Evolutionary conservation across 1,140 invertebrate species (phyloP).

Genomic region (Phthorimaea operculella): DNA sequence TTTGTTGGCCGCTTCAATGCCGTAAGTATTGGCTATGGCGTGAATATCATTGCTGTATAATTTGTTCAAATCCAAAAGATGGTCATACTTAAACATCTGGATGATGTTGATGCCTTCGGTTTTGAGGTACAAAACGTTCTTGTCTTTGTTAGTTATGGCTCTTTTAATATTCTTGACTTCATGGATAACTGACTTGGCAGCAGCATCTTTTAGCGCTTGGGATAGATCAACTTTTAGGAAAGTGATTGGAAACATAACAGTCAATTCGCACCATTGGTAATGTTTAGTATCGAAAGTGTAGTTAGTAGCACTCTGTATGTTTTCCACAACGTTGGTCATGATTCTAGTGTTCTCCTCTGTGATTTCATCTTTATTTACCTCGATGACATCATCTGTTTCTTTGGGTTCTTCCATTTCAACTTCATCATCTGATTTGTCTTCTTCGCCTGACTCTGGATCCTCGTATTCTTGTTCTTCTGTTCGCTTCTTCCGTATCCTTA

Average conservation of each 20-base stretch:
- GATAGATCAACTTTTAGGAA: constrained; percentile 80
- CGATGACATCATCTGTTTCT: constrained; percentile 43
- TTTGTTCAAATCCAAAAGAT: constrained; percentile 85
- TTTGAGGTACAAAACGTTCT: constrained; percentile 76
- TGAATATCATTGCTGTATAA: constrained; percentile 97
- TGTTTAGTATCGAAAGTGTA: constrained; percentile 82
- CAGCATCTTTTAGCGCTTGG: constrained; percentile 80
- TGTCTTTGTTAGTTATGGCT: constrained; percentile 80
- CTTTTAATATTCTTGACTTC: constrained; percentile 85
- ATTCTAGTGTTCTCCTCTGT: constrained; percentile 34
- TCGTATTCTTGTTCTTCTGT: constrained; percentile 68
- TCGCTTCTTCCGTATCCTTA: constrained; percentile 59
- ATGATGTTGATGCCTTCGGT: constrained; percentile 96
- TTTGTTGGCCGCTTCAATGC: constrained; percentile 94
- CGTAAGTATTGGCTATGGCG: constrained; percentile 88
- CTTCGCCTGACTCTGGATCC: constrained; percentile 65
- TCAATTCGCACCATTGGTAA: constrained; percentile 68
- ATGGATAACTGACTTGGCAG: constrained; percentile 79
- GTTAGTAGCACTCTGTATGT: constrained; percentile 62
- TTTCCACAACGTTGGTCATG: constrained; percentile 51
- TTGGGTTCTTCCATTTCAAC: constrained; percentile 34
- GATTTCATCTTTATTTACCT: constrained; percentile 44
- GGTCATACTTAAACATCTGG: constrained; percentile 86
- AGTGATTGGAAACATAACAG: constrained; percentile 73
- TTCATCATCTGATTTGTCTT: constrained; percentile 64